Conservation (phyloP, 2,888 invertebrate genomes). For the Nemotelus pantherinus region DNA sequence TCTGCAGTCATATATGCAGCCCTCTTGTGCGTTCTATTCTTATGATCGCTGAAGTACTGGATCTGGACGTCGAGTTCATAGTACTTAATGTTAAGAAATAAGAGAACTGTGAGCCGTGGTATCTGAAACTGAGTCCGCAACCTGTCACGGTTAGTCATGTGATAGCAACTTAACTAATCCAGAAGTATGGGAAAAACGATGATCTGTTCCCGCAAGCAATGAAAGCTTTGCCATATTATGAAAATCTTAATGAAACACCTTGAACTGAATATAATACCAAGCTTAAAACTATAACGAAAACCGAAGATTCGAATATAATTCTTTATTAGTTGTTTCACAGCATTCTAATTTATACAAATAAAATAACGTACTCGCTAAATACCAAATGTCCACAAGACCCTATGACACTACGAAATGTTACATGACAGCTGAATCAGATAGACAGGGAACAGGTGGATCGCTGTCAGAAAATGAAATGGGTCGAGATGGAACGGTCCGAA, state of each 20-base stretch:
- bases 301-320: no score
- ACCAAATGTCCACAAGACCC: no score
- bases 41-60: conserved; percentile 56
- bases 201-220: conserved; percentile 51
- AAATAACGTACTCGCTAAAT: no score
- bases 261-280: neutral
- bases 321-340: no score
- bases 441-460: no score
- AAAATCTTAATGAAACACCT: conserved; percentile 56
- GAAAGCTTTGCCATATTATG: conserved; percentile 57
- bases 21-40: conserved; percentile 57
- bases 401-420: no score
- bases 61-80: conserved; percentile 52
- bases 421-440: no score
- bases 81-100: conserved; percentile 54
- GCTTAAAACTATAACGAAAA: neutral
- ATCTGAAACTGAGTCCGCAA: conserved; percentile 48
- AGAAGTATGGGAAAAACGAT: conserved; percentile 48
- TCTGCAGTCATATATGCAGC: conserved; percentile 56
- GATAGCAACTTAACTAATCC: conserved; percentile 45
- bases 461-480: no score
- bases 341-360: no score
- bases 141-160: conserved; percentile 49
- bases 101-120: conserved; percentile 51
- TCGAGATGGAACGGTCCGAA: no score